Conservation (phyloP, 2,113 vertebrate species). For the Euleptes europaea region DNA sequence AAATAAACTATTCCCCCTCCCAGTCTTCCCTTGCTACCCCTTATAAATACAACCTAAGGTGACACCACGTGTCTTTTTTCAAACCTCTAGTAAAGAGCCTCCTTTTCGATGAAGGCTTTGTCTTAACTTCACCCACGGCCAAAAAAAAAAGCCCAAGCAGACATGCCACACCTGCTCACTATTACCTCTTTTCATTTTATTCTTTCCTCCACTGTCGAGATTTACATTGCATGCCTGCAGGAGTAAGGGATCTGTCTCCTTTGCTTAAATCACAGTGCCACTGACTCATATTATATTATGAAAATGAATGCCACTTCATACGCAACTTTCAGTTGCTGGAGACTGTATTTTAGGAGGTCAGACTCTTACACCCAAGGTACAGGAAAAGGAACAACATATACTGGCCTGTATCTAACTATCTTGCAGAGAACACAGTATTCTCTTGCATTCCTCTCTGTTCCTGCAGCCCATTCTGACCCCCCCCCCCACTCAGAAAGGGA, state of each 20-base stretch:
- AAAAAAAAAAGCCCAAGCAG: too few species aligned
- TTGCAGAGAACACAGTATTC: too few species aligned
- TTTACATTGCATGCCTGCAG: neutral
- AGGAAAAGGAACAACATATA: neutral
- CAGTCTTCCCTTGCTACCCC: neutral
- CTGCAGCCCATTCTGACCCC: too few species aligned
- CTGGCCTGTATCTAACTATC: neutral
- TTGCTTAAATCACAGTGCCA: neutral
- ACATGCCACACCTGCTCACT: neutral
- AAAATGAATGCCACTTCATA: neutral
- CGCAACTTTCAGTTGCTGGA: neutral
- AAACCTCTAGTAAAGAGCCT: neutral
- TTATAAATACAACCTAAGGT: neutral
- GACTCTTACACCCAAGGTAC: neutral
- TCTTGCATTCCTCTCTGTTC: too few species aligned
- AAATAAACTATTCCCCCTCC: neutral
- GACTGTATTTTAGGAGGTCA: neutral
- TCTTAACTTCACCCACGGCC: too few species aligned
- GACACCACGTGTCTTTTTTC: neutral
- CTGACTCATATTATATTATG: neutral
- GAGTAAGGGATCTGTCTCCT: too few species aligned
- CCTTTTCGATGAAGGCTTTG: neutral
- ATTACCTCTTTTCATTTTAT: neutral
- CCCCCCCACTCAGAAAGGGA: too few species aligned
- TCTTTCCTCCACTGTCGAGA: neutral